Evolutionary conservation across 2,888 invertebrate genomes (phyloP), one percentile per base, ranked within the genome.

Genomic region (Apeira syringaria): DNA sequence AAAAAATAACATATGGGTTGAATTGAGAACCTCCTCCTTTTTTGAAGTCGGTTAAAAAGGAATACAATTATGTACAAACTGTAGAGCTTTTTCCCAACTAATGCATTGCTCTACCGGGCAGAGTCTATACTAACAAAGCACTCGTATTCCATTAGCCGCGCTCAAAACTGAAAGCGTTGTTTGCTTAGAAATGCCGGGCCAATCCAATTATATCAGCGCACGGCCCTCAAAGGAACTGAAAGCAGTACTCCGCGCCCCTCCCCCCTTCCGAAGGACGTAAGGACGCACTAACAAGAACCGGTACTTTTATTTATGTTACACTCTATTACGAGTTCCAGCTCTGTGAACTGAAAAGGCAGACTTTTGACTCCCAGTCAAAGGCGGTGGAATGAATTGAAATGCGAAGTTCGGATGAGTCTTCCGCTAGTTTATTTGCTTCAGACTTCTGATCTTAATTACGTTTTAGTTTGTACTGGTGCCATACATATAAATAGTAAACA

Each of bases 181-280:
- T 68, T 63, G 59, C 61, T 65, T 60, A 61, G 69, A 67, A 74
- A 69, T 64, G 61, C 64, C 61, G 61, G 65, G 64, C 75, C 79
- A 79, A 86, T 85, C 82, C 83, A 85, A 85, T 85, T 84, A 85
- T 72, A 74, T 72, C 65, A 71, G 73, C 66, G 73, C 74, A 74
- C 71, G 74, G 66, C 57, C 56, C 62, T 80, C 83, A 83, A 84
- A 83, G 75, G 68, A 63, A 52, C 63, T 64, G 68, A 70, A 67
- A 73, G 71, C 68, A 39, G 6, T 20, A 8, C 44, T 50, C 28
- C 33, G 43, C 25, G 27, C 35, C 32, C 36, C 58, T 60, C 64
- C 70, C 60, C 64, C n/a, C 26, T 5, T 5, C 20, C 20, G 20
- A 40, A 31, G 71, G 63, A 69, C 56, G 58, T 53, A 44, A 44